Evolutionary conservation across 2,888 invertebrate species (phyloP).

Genomic region (Phyllotreta striolata): DNA sequence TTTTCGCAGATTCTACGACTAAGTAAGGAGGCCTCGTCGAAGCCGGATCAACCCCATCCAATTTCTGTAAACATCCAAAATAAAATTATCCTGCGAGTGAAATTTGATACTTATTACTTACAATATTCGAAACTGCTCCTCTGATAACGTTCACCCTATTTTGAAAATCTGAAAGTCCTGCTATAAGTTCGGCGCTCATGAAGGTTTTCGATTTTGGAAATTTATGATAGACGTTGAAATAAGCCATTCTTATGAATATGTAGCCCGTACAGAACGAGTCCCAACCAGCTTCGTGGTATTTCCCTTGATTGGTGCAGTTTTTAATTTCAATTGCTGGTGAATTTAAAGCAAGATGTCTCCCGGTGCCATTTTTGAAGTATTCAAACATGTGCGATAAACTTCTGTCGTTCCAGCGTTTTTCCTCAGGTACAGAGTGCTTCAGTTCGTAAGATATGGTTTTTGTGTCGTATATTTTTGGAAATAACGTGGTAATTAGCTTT

Average conservation of each 20-base stretch:
- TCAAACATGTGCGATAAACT: slow-evolving; percentile 68
- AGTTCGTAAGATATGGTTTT: slow-evolving; percentile 73
- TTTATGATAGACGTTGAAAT: slow-evolving; percentile 66
- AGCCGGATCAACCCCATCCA: slow-evolving; percentile 64
- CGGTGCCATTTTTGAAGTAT: slow-evolving; percentile 66
- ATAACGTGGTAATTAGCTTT: slow-evolving; percentile 66
- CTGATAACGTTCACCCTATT: slow-evolving; percentile 71
- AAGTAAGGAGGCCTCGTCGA: slow-evolving; percentile 64
- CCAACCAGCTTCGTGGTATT: slow-evolving; percentile 82
- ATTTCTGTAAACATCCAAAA: slow-evolving; percentile 57
- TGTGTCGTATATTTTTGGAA: slow-evolving; percentile 78
- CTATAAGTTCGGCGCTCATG: slow-evolving; percentile 65
- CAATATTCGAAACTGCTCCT: slow-evolving; percentile 67
- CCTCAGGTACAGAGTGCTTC: slow-evolving; percentile 49
- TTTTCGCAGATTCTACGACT: slow-evolving; percentile 57
- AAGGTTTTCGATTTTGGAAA: slow-evolving; percentile 62
- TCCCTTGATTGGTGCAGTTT: slow-evolving; percentile 44
- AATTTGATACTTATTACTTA: slow-evolving; percentile 56
- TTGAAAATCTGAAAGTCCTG: slow-evolving; percentile 61
- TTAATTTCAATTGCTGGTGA: slow-evolving; percentile 58
- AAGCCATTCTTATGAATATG: slow-evolving; percentile 73
- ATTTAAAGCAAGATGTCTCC: slow-evolving; percentile 55
- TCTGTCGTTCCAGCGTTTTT: slow-evolving; percentile 59
- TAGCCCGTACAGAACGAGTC: slow-evolving; percentile 81
- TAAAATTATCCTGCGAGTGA: slow-evolving; percentile 12